phyloP scores from a whole-genome alignment of 2,797 vertebrate species.

The Mus caroli region DNA sequence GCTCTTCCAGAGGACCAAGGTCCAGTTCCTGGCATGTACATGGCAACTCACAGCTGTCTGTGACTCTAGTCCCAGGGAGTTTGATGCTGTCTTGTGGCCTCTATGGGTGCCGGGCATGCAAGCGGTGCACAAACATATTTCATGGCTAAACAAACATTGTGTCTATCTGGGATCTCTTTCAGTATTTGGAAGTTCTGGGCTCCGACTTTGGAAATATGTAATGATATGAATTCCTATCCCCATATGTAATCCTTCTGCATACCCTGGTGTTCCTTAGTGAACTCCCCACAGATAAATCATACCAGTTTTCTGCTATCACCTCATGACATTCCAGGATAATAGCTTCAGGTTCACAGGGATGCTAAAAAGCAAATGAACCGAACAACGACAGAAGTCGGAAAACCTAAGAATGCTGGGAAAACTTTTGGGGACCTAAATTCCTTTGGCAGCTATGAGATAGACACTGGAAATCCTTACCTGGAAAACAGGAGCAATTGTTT shows the following conservation, averaged over 20 bases:
- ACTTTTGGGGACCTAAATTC: background rate
- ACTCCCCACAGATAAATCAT: background rate
- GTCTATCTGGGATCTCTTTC: constrained; percentile 23
- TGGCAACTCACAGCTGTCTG: background rate
- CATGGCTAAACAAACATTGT: background rate
- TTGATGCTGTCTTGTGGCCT: background rate
- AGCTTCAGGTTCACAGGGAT: background rate
- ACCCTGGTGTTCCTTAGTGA: constrained; percentile 1
- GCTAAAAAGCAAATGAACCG: background rate
- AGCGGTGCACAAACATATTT: background rate
- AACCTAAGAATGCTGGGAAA: constrained; percentile 27
- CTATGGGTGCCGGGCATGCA: no score
- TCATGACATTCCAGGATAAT: constrained; percentile 36
- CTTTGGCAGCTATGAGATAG: background rate
- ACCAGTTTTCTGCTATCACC: background rate
- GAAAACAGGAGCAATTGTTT: constrained; percentile 85
- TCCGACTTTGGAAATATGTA: constrained; percentile 73
- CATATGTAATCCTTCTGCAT: background rate
- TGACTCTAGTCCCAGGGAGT: background rate
- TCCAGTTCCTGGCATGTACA: background rate
- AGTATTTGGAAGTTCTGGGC: constrained; percentile 65
- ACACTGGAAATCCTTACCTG: constrained; percentile 86
- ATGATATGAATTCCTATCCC: constrained; percentile 63
- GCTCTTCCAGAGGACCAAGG: background rate
- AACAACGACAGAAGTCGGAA: background rate